Percentiles rank a stretch among this genome's conserved stretches.
phyloP scores from a whole-genome alignment of 2,888 invertebrate genomes.

The Macrophya alboannulata region DNA sequence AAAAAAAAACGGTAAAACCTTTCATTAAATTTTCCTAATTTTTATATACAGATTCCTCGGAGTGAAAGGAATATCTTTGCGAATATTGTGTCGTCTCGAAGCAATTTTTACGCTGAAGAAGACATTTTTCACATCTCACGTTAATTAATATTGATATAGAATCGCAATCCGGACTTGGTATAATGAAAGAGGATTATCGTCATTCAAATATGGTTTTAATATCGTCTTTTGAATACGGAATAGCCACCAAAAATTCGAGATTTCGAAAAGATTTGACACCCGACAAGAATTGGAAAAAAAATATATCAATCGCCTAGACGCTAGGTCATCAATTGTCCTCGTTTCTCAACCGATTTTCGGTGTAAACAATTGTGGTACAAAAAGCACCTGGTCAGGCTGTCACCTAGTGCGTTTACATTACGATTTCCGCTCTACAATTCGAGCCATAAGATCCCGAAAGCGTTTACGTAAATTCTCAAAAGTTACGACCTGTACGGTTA shows the following conservation, averaged over 20 bases:
- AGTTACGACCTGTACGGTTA: slow-evolving; percentile 21
- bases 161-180: background rate
- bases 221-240: background rate
- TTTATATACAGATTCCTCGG: background rate
- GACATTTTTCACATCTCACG: background rate
- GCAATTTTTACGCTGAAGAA: background rate
- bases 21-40: background rate
- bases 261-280: background rate
- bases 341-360: slow-evolving; percentile 7
- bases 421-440: slow-evolving; percentile 36
- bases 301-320: background rate
- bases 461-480: slow-evolving; percentile 31
- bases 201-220: background rate
- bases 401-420: slow-evolving; percentile 49
- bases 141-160: background rate
- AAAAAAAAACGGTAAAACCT: background rate
- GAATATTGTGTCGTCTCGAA: background rate
- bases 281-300: background rate
- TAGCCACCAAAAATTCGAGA: background rate
- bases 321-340: slow-evolving; percentile 34
- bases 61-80: background rate
- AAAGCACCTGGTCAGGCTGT: slow-evolving; percentile 27
- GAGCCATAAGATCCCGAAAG: slow-evolving; percentile 13
- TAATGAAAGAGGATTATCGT: background rate
- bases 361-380: slow-evolving; percentile 24